A percentile compares a stretch with the other conserved stretches of the same genome.
Conservation (phyloP, 2,797 vertebrate genomes). For the Tolypeutes matacus region DNA sequence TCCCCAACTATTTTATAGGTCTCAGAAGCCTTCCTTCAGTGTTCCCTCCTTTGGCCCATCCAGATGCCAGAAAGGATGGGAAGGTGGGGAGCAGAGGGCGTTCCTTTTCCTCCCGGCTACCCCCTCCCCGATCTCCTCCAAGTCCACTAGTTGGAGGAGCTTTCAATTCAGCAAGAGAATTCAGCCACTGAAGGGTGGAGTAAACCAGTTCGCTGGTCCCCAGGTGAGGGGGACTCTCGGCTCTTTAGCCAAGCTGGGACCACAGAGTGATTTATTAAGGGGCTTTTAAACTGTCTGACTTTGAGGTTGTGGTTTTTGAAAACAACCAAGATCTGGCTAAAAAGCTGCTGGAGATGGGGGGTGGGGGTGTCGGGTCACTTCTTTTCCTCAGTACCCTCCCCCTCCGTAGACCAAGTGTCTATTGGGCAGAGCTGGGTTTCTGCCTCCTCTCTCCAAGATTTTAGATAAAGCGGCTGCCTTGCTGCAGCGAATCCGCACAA, state of each 20-base stretch:
- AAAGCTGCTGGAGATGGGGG: slow-evolving; percentile 62
- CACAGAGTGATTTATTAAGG: slow-evolving; percentile 74
- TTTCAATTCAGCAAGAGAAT: background rate
- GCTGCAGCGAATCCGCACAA: slow-evolving; percentile 98
- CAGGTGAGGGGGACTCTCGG: slow-evolving; percentile 78
- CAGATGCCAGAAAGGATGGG: background rate
- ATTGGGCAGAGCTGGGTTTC: slow-evolving; percentile 88
- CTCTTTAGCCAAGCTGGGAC: slow-evolving; percentile 66
- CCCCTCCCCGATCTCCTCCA: background rate
- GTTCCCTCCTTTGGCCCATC: background rate
- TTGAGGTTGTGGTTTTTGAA: slow-evolving; percentile 69
- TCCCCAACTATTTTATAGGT: background rate
- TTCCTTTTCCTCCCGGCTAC: background rate
- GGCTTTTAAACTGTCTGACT: slow-evolving; percentile 72
- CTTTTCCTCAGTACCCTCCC: slow-evolving; percentile 81
- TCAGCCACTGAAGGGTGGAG: background rate
- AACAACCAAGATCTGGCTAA: slow-evolving; percentile 75
- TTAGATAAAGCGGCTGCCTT: slow-evolving; percentile 96
- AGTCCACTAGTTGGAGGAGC: slow-evolving; percentile 34
- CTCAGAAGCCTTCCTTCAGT: background rate
- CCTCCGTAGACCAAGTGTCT: slow-evolving; percentile 89
- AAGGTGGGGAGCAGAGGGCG: background rate
- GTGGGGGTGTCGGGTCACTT: background rate
- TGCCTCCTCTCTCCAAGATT: slow-evolving; percentile 93
- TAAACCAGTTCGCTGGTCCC: slow-evolving; percentile 32